Evolutionary conservation across 1,140 invertebrate genomes (phyloP).

Genomic region (Lasioglossum baleicum): DNA sequence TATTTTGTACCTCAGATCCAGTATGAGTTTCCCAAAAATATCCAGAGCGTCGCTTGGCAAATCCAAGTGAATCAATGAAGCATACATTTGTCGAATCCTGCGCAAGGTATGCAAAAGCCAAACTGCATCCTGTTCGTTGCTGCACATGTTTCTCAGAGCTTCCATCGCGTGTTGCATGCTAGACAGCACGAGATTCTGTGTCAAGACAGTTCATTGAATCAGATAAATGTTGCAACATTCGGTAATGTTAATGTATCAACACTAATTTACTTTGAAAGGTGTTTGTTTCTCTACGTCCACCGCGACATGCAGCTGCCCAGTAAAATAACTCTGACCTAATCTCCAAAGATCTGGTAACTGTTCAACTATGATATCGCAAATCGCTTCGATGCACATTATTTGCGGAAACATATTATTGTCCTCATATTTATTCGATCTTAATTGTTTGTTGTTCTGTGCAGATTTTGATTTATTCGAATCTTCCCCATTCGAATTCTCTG

Average conservation of each 20-base stretch:
- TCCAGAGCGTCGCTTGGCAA: slow-evolving; percentile 90
- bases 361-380: slow-evolving; percentile 85
- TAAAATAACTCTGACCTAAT: slow-evolving; percentile 93
- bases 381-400: slow-evolving; percentile 87
- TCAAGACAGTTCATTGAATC: slow-evolving; percentile 21
- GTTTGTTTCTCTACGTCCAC: slow-evolving; percentile 85
- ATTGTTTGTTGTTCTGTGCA: slow-evolving; percentile 61
- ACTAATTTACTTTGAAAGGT: slow-evolving; percentile 84
- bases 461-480: slow-evolving; percentile 66
- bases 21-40: slow-evolving; percentile 90
- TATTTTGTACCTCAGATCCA: slow-evolving; percentile 86
- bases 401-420: slow-evolving; percentile 77
- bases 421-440: slow-evolving; percentile 67
- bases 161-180: slow-evolving; percentile 75
- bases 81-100: slow-evolving; percentile 85
- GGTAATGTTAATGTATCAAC: slow-evolving; percentile 4
- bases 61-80: slow-evolving; percentile 87
- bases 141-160: slow-evolving; percentile 75
- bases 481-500: slow-evolving; percentile 60
- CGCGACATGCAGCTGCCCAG: slow-evolving; percentile 88
- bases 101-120: slow-evolving; percentile 91
- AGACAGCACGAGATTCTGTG: slow-evolving; percentile 73
- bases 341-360: slow-evolving; percentile 93
- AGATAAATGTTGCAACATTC: background rate
- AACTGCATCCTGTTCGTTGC: slow-evolving; percentile 81